These are phyloP conservation scores for Allobates femoralis DNA, from an alignment of 2,797 vertebrate genomes.

Conservation along the genomic window DNA sequence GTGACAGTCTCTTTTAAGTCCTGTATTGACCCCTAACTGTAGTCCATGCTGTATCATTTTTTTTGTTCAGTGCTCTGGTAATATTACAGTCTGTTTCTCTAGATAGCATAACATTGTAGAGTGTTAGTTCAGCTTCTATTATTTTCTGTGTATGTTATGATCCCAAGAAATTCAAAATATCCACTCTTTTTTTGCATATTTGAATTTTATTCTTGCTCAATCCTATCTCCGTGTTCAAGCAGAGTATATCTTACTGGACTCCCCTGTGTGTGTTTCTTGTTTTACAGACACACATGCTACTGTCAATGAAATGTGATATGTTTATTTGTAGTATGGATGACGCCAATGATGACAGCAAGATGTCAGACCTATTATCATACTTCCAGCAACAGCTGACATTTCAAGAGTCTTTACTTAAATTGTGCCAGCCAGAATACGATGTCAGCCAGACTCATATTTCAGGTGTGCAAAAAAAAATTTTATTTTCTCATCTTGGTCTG, in stretches of 20 bases:
- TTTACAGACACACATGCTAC: not conserved
- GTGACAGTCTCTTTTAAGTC: no score
- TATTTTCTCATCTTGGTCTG: not conserved
- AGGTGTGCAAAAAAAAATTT: conserved; percentile 73
- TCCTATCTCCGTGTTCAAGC: not conserved
- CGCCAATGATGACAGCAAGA: conserved; percentile 81
- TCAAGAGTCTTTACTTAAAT: conserved; percentile 86
- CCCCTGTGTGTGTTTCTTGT: no score
- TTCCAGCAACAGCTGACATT: conserved; percentile 92
- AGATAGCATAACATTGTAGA: no score
- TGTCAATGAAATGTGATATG: not conserved
- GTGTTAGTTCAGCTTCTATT: no score
- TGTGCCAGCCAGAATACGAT: conserved; percentile 89
- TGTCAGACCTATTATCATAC: conserved; percentile 88
- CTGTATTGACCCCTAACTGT: no score
- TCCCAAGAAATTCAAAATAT: no score
- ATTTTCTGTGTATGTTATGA: no score
- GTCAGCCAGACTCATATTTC: conserved; percentile 90
- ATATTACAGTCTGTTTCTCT: no score
- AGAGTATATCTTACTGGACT: not conserved
- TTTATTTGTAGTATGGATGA: conserved; percentile 79
- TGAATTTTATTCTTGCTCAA: not conserved
- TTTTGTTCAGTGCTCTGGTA: no score
- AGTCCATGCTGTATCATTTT: no score
- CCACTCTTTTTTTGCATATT: no score